Conservation (phyloP, 2,113 vertebrate species). For the Lycocorax pyrrhopterus region DNA sequence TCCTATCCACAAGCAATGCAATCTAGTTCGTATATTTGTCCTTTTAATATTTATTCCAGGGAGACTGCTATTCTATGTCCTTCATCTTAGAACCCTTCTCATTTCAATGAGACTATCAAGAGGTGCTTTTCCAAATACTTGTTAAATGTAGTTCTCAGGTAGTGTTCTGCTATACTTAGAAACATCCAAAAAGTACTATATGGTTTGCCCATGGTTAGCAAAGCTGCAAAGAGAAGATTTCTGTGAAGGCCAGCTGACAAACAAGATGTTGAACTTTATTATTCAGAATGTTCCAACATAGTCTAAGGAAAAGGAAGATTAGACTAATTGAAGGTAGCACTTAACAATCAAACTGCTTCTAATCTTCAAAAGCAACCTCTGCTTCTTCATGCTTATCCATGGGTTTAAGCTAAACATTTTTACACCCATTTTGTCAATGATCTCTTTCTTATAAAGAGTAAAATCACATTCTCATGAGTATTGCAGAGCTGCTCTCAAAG, state of each 20-base stretch:
- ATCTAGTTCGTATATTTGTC: not conserved
- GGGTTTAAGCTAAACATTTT: not conserved
- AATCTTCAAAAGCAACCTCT: not conserved
- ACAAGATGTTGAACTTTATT: not conserved
- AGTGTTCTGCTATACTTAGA: rapidly evolving
- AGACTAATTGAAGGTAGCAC: not conserved
- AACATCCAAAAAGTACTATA: not conserved
- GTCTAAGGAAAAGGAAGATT: not conserved
- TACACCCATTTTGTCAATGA: not conserved
- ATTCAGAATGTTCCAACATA: not conserved
- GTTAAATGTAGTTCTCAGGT: not conserved
- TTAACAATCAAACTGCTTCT: not conserved
- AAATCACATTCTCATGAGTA: not conserved
- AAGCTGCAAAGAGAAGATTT: not conserved
- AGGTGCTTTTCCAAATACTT: not conserved
- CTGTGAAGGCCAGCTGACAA: not conserved
- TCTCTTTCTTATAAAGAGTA: not conserved
- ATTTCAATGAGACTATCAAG: not conserved
- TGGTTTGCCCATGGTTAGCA: not conserved
- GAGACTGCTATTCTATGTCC: not conserved
- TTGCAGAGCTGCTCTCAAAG: not conserved
- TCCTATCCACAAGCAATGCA: not conserved
- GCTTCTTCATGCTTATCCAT: not conserved
- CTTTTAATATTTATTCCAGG: not conserved
- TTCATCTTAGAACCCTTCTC: not conserved